Percentiles rank a stretch among this genome's conserved stretches.
phyloP scores from a whole-genome alignment of 2,113 vertebrate species.

The Chlorodrepanis virens region DNA sequence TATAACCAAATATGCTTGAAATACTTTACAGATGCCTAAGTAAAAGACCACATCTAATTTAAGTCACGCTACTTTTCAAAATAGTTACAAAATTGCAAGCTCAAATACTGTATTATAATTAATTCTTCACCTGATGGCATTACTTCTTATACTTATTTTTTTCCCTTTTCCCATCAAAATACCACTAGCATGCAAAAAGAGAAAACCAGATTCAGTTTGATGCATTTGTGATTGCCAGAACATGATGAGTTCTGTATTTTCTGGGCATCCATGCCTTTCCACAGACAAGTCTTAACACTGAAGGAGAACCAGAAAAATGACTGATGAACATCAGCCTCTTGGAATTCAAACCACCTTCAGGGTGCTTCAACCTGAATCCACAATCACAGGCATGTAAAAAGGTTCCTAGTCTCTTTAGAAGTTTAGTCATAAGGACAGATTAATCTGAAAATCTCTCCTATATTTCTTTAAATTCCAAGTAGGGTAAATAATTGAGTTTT shows the following conservation, averaged over 20 bases:
- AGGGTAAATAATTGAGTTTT: not conserved
- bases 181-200: not conserved
- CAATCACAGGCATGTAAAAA: not conserved
- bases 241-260: not conserved
- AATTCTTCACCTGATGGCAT: not conserved
- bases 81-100: not conserved
- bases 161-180: not conserved
- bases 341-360: not conserved
- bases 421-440: not conserved
- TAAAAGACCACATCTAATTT: not conserved
- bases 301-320: not conserved
- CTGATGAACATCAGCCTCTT: not conserved
- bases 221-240: not conserved
- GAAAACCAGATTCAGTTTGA: not conserved
- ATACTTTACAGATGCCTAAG: not conserved
- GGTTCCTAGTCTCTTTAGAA: not conserved
- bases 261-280: not conserved
- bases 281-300: not conserved
- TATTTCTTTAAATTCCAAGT: not conserved
- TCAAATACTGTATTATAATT: not conserved
- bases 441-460: not conserved
- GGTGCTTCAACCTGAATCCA: not conserved
- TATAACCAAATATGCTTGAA: not conserved
- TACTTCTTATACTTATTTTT: not conserved
- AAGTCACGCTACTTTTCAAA: not conserved